phyloP scores from a whole-genome alignment of 2,113 vertebrate species.

The Oxyura jamaicensis region DNA sequence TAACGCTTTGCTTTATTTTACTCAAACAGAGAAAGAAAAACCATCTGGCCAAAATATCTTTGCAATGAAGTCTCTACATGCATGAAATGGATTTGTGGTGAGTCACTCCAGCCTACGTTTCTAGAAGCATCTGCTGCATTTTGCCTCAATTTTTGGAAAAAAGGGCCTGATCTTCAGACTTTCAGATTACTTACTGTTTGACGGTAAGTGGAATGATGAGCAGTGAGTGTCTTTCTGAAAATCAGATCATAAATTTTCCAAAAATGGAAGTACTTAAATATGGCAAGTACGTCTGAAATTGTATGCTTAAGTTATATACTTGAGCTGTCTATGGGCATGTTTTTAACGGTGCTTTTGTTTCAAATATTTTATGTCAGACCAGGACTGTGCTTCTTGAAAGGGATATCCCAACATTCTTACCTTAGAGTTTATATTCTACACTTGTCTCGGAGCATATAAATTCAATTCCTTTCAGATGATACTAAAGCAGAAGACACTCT shows the following conservation, averaged over 20 bases:
- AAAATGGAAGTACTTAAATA: background rate
- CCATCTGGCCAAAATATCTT: background rate
- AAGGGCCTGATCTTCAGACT: background rate
- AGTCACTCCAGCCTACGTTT: background rate
- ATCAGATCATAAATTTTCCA: background rate
- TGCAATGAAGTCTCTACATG: background rate
- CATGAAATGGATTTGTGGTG: background rate
- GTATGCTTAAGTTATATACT: background rate
- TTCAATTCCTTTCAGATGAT: background rate
- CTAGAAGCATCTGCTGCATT: background rate
- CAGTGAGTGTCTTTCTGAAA: background rate
- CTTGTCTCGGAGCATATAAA: background rate
- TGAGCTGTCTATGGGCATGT: fast-evolving
- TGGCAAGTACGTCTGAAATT: background rate
- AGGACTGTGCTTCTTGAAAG: background rate
- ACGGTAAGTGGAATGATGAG: background rate
- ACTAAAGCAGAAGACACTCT: background rate
- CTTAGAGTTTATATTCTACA: background rate
- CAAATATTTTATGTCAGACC: background rate
- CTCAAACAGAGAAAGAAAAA: background rate
- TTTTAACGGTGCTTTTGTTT: background rate
- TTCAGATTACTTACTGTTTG: background rate
- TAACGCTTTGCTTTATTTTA: background rate
- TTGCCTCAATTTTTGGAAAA: background rate
- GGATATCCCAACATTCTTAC: background rate